Conservation (phyloP, 1,140 invertebrate genomes). For the Macrotrachela quadricornifera region DNA sequence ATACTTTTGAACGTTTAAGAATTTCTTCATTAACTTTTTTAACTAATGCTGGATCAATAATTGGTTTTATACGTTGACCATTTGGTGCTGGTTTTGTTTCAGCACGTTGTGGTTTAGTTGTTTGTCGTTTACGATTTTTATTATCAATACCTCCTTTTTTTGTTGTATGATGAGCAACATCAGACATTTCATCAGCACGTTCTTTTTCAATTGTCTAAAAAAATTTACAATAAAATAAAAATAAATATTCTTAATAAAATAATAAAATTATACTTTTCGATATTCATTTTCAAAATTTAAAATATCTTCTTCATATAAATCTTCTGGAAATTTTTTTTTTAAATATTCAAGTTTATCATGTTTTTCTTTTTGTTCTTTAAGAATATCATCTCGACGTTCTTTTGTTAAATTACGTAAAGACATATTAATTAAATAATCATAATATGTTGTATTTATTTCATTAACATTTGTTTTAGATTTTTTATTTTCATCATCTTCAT, state of each 20-base stretch:
- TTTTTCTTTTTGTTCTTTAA: conserved; percentile 64
- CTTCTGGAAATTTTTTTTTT: conserved; percentile 42
- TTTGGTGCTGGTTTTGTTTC: conserved; percentile 1
- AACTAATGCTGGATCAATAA: conserved; percentile 2
- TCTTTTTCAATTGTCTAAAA: too few relatives aligned
- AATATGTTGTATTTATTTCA: conserved; percentile 12
- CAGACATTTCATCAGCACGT: too few relatives aligned
- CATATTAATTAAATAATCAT: conserved; percentile 31
- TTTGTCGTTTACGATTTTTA: too few relatives aligned
- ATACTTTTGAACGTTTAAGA: too few relatives aligned
- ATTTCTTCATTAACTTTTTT: conserved; percentile 1
- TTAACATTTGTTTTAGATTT: conserved; percentile 12
- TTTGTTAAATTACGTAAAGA: conserved; percentile 66
- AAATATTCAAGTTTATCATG: conserved; percentile 27
- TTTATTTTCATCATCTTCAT: conserved; percentile 18
- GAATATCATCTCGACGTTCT: conserved; percentile 72
- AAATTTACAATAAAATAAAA: too few relatives aligned
- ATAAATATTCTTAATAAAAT: too few relatives aligned
- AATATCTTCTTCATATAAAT: conserved; percentile 72
- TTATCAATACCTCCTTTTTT: too few relatives aligned
- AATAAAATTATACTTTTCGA: too few relatives aligned
- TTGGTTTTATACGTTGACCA: background rate
- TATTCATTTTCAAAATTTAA: too few relatives aligned
- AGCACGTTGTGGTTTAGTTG: too few relatives aligned
- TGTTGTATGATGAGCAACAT: too few relatives aligned